Evolutionary conservation across 2,797 vertebrate species (phyloP).

Genomic region (Sebastes wilsoni): DNA sequence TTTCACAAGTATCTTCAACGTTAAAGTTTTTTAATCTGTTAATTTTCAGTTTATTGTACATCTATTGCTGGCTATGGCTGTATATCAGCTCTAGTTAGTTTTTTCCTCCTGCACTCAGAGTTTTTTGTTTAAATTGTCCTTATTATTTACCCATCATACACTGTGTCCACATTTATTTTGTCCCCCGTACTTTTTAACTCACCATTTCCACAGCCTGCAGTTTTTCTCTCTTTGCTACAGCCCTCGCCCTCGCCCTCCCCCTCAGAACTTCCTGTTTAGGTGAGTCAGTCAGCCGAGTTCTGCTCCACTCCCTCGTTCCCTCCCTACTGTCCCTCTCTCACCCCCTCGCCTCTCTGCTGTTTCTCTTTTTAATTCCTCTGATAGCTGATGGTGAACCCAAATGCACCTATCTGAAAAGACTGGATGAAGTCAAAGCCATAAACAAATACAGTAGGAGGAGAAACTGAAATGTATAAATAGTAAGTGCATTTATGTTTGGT

Average conservation of each 20-base stretch:
- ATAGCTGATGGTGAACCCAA: conserved; percentile 27
- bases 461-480: background rate
- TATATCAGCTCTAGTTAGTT: background rate
- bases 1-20: background rate
- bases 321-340: conserved; percentile 23
- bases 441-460: background rate
- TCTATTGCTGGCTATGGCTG: background rate
- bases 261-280: conserved; percentile 20
- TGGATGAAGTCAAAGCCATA: conserved; percentile 31
- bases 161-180: conserved; percentile 9
- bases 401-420: conserved; percentile 35
- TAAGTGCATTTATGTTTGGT: background rate
- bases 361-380: conserved; percentile 55
- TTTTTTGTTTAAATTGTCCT: background rate
- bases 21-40: background rate
- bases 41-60: background rate
- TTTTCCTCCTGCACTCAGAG: background rate
- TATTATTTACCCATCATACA: background rate
- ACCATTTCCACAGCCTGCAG: conserved; percentile 25
- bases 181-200: conserved; percentile 27
- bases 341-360: conserved; percentile 25
- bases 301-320: conserved; percentile 47
- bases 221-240: conserved; percentile 1
- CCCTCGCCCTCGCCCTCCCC: background rate
- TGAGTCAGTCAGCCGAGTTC: conserved; percentile 56